Conservation (phyloP, 2,888 invertebrate genomes). For the Ischnura elegans region DNA sequence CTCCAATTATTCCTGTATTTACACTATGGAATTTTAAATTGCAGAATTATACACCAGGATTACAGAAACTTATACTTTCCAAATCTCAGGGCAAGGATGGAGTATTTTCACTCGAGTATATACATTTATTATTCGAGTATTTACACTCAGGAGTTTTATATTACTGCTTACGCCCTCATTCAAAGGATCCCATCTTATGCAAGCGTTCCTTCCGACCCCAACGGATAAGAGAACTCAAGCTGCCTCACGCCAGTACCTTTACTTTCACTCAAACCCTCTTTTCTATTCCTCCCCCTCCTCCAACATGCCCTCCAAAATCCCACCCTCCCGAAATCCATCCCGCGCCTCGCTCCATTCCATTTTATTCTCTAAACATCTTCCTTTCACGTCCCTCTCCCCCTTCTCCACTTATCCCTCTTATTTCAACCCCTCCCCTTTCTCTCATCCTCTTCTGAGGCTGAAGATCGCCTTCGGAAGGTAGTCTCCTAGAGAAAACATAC, state of each 20-base stretch:
- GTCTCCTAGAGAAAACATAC: not conserved
- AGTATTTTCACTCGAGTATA: too few species aligned
- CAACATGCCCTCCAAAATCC: not conserved
- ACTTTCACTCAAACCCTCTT: constrained; percentile 15
- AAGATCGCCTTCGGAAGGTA: not conserved
- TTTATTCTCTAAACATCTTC: constrained; percentile 34
- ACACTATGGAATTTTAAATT: too few species aligned
- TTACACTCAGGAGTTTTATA: too few species aligned
- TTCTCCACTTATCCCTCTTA: not conserved
- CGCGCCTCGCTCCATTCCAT: too few species aligned
- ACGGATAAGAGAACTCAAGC: not conserved
- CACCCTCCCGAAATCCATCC: not conserved
- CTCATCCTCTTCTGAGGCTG: not conserved
- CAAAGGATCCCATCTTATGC: not conserved
- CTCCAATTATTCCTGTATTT: too few species aligned
- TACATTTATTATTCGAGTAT: too few species aligned
- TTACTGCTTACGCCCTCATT: constrained; percentile 1
- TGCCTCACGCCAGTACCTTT: not conserved
- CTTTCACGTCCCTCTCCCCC: not conserved
- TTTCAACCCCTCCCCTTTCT: not conserved
- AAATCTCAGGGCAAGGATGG: too few species aligned
- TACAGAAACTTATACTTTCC: too few species aligned
- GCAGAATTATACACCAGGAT: too few species aligned
- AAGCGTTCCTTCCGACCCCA: not conserved
- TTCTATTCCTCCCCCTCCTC: not conserved